Evolutionary conservation across 2,797 vertebrate species (phyloP), one percentile per base, ranked within the genome.

Genomic region (Morus bassanus): DNA sequence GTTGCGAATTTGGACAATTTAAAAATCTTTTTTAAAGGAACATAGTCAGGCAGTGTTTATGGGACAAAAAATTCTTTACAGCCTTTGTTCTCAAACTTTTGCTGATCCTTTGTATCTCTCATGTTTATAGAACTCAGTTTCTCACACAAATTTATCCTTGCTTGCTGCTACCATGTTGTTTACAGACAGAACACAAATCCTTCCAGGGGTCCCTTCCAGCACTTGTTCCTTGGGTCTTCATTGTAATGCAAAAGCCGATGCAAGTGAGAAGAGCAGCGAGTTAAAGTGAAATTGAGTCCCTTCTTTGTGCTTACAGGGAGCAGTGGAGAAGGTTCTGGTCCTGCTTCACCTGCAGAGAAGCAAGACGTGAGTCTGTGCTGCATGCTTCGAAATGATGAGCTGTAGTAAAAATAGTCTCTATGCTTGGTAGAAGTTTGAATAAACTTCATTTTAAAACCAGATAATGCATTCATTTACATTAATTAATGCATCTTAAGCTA

Each of bases 21-120:
- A 8, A 63, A 74, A 37, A 17, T 46, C 31, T 9, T 37, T 46
- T 46, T 54, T 31, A 25, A 43, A 30, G 61, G n/a, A 27, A 27
- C 9, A 1, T 0, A 8, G 22, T 10, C 25, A 3, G 1, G 14
- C 28, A 7, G 4, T 9, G 30, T 10, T 79, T 18, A 2, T 2
- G 35, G 41, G 65, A 57, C 22, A 23, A 25, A 75, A 27, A 50
- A 10, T 9, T 27, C 31, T 10, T 37, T 11, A 37, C 28, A 72
- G 39, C 33, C 46, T 45, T 64, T 72, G 21, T 45, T 22, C 69
- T 51, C 10, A 2, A 1, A 6, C 22, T 51, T 56, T 39, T 60
- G 41, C 35, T 2, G 54, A 2, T 5, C 63, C 41, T 79, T 14
- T 30, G 41, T 13, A 41, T 23, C 57, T 4, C 24, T 27, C 28